Conservation (phyloP, 2,797 vertebrate species). For the Ciconia nigra region DNA sequence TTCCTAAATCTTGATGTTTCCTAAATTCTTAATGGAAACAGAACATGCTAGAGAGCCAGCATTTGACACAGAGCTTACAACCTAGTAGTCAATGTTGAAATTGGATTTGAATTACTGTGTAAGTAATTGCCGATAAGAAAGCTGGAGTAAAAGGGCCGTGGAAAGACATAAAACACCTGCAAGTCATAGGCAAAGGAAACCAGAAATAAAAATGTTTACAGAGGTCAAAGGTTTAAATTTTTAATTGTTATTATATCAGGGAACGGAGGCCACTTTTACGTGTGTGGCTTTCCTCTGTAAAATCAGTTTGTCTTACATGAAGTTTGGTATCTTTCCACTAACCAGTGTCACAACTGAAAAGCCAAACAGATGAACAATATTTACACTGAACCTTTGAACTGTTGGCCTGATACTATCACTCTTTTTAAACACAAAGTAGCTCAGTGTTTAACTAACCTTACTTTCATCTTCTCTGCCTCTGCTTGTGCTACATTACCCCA, state of each 20-base stretch:
- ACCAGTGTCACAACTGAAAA: background rate
- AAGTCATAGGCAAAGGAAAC: background rate
- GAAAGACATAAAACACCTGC: background rate
- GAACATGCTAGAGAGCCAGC: background rate
- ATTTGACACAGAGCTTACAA: background rate
- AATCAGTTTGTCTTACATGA: background rate
- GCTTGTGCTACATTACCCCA: background rate
- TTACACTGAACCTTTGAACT: constrained; percentile 17
- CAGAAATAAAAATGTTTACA: constrained; percentile 5
- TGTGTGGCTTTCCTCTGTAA: background rate
- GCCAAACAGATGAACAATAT: background rate
- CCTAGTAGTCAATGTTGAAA: constrained; percentile 24
- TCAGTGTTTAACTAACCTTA: constrained; percentile 36
- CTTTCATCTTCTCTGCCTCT: constrained; percentile 42
- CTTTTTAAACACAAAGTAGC: constrained; percentile 10
- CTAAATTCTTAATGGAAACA: constrained; percentile 24
- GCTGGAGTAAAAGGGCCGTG: background rate
- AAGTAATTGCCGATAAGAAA: background rate
- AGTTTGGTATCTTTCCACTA: background rate
- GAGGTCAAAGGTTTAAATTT: background rate
- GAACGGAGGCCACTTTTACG: background rate
- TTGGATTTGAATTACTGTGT: background rate
- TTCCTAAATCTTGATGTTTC: background rate
- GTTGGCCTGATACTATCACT: background rate
- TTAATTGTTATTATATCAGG: background rate